Base-by-base conservation (phyloP, 2,797 vertebrate genomes). In the Oreortyx pictus region DNA sequence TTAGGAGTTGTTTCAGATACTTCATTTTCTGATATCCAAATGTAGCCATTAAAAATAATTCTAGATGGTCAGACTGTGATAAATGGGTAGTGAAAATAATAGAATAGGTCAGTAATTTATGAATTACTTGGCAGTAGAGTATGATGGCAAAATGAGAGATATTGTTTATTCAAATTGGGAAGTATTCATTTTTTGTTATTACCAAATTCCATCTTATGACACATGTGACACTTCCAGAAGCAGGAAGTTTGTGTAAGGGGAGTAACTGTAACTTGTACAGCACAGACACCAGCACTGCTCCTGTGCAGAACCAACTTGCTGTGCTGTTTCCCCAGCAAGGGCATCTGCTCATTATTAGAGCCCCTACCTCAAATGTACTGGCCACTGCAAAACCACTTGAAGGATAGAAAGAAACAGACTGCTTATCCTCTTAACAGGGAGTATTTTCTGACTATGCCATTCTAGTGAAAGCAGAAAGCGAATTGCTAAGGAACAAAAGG, bases 11-110 rank as follows among this genome's bases (percentile, higher is more conserved):
- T 74, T 90, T 89, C 59, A 49, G 66, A n/a, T 64, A 57, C 50
- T 78, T 91, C 57, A 46, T 27, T 95, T 84, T 92, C 89, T 13
- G 9, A 71, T 95, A 85, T 82, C 89, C 57, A 57, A 88, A 86
- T 76, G 86, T 94, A 90, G 71, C 31, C 29, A 47, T 62, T 74
- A 82, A 66, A 19, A 66, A 20, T 86, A 91, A 84, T 86, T 78
- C 43, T 23, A 62, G 66, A 70, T 27, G 24, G n/a, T 83, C 56
- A 75, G 8, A 15, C 31, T 71, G 54, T 18, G 20, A 50, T 78
- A 84, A 81, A 29, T 31, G 8, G 15, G 37, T 27, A 20, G 25
- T 56, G 47, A 66, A 37, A 71, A 73, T 19, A 86, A 66, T 73
- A 49, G 85, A 60, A 90, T 33, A 87, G 43, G 43, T 9, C 13